Conservation (phyloP, 2,888 invertebrate species). For the Pecten maximus region DNA sequence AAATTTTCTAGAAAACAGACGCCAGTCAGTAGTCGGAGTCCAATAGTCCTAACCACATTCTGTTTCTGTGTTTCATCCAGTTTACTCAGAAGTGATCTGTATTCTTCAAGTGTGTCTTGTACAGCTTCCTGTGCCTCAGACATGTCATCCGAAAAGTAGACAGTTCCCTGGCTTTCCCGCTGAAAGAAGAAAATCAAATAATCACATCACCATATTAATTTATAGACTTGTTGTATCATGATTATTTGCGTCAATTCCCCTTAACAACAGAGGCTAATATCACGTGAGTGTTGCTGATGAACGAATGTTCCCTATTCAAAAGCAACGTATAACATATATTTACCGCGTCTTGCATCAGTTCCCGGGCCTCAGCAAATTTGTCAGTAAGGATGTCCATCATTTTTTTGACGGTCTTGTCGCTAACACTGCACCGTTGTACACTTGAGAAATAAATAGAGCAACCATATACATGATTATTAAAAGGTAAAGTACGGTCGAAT, state of each 20-base stretch:
- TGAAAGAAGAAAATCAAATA: constrained; percentile 60
- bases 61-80: constrained; percentile 71
- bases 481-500: background rate
- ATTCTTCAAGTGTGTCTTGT: constrained; percentile 70
- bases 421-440: background rate
- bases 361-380: constrained; percentile 70
- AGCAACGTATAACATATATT: constrained; percentile 4
- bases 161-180: constrained; percentile 75
- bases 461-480: background rate
- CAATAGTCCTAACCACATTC: constrained; percentile 70
- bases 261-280: no score
- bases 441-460: background rate
- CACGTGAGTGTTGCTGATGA: no score
- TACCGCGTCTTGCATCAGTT: constrained; percentile 71
- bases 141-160: constrained; percentile 79
- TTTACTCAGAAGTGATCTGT: constrained; percentile 66
- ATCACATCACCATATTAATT: background rate
- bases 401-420: constrained; percentile 60
- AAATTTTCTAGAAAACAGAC: no score
- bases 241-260: no score
- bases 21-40: no score
- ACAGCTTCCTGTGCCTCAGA: constrained; percentile 76
- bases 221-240: no score
- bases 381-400: constrained; percentile 65
- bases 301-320: no score